Conservation (phyloP, 2,888 invertebrate genomes). For the Asteroscopus sphinx region DNA sequence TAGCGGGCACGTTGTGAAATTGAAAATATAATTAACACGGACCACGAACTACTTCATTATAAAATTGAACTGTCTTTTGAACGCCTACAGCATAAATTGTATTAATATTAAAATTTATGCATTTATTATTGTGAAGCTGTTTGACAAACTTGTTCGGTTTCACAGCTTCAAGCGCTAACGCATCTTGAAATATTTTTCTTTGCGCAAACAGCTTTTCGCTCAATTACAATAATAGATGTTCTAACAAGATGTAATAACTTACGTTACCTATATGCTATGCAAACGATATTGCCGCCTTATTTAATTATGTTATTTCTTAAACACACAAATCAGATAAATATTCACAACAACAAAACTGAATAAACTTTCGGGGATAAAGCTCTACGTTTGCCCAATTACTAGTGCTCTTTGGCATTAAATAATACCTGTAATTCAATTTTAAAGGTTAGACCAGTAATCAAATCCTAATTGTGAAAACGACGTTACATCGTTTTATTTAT, state of each 20-base stretch:
- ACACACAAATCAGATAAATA: too few relatives aligned
- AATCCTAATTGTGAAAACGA: conserved; percentile 23
- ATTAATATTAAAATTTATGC: conserved; percentile 55
- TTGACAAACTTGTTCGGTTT: conserved; percentile 50
- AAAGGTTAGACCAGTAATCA: conserved; percentile 17
- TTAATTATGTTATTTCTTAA: too few relatives aligned
- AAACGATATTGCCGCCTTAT: too few relatives aligned
- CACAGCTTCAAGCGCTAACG: conserved; percentile 21
- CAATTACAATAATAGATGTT: too few relatives aligned
- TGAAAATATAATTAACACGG: conserved; percentile 83
- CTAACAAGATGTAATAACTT: too few relatives aligned
- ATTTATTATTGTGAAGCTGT: conserved; percentile 34
- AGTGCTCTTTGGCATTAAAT: conserved; percentile 10
- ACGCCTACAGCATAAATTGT: conserved; percentile 73
- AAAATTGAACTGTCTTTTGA: conserved; percentile 78
- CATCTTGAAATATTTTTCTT: conserved; percentile 15
- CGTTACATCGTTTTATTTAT: conserved; percentile 37
- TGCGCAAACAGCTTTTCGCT: too few relatives aligned
- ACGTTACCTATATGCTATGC: too few relatives aligned
- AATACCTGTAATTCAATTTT: conserved; percentile 15
- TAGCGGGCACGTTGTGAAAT: conserved; percentile 76
- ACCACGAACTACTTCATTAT: conserved; percentile 78
- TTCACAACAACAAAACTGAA: too few relatives aligned
- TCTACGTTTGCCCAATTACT: conserved; percentile 2
- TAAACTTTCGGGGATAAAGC: not conserved